A percentile compares a stretch with the other conserved stretches of the same genome.
These are phyloP conservation scores for Oceanites oceanicus DNA, from an alignment of 2,113 vertebrate genomes.

Conservation along the genomic window DNA sequence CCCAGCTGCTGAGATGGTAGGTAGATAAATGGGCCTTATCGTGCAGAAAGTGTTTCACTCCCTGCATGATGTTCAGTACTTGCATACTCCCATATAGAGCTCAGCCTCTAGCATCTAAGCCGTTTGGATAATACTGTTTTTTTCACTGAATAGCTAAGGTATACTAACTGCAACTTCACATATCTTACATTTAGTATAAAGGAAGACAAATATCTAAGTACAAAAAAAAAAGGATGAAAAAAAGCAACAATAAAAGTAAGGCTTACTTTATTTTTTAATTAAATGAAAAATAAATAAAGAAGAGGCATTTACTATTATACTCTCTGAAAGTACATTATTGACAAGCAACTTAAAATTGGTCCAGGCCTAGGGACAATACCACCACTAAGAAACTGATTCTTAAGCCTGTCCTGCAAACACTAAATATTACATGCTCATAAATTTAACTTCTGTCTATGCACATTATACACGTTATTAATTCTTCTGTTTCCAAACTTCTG, in stretches of 20 bases:
- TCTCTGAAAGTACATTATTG: neutral
- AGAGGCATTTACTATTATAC: neutral
- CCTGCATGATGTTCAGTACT: neutral
- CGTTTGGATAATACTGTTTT: neutral
- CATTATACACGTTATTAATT: neutral
- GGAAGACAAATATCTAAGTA: neutral
- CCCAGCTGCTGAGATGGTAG: neutral
- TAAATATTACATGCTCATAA: neutral
- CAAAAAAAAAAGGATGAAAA: neutral
- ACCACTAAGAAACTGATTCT: neutral
- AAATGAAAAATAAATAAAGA: neutral
- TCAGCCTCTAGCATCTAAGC: neutral
- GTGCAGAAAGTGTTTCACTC: neutral
- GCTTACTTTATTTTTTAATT: neutral
- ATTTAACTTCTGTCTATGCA: neutral
- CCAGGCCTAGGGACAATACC: neutral
- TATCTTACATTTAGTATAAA: neutral
- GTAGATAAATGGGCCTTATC: neutral
- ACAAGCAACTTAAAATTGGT: neutral
- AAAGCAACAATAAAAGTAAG: neutral
- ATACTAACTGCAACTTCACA: neutral
- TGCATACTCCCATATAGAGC: fast-evolving
- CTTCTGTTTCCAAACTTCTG: neutral
- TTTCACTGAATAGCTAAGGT: neutral
- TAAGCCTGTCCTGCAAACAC: neutral